Base-by-base conservation (phyloP, 1,140 invertebrate genomes). In the Tetramorium parvispinum region DNA sequence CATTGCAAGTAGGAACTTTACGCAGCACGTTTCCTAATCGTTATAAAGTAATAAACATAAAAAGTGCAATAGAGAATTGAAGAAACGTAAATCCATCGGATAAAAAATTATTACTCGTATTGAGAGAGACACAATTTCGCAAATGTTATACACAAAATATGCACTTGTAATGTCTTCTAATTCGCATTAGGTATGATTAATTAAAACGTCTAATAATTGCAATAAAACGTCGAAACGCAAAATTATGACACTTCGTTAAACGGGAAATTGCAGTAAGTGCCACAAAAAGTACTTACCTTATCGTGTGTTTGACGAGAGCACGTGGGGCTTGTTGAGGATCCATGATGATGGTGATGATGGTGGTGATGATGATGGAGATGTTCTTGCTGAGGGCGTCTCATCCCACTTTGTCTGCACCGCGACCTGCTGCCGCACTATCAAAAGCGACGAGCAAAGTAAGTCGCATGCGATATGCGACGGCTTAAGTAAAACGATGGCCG, bases 361-460 rank as follows among this genome's bases (percentile, higher is more conserved):
- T 91, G 90, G 66, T 87, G 91, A 76, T 94, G 92, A 87, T 94
- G 92, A 85, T 94, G 93, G 85, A 92, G 93, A 92, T 94, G 86
- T 91, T 95, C 94, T 91, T 95, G 94, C 93, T 94, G 93, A 92
- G 94, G 94, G 87, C 94, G 94, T 95, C 94, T 94, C 95, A 95
- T 95, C 93, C 94, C 94, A 94, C 92, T 95, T 92, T 92, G 94
- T 93, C 94, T 91, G 92, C 94, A 95, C 94, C 93, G 94, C 94
- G 94, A 95, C 93, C 94, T 93, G 91, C 94, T 94, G 94, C 94
- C 79, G 94, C 94, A 95, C 94, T 95, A 59, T 81, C 68, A 51
- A 87, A 86, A 87, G 43, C 46, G 40, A 83, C 27, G 55, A 86
- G 87, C 24, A 66, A 76, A 77, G 65, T 59, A 61, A 78, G 18